Conservation (phyloP, 2,888 invertebrate genomes). For the Spisula subtruncata region DNA sequence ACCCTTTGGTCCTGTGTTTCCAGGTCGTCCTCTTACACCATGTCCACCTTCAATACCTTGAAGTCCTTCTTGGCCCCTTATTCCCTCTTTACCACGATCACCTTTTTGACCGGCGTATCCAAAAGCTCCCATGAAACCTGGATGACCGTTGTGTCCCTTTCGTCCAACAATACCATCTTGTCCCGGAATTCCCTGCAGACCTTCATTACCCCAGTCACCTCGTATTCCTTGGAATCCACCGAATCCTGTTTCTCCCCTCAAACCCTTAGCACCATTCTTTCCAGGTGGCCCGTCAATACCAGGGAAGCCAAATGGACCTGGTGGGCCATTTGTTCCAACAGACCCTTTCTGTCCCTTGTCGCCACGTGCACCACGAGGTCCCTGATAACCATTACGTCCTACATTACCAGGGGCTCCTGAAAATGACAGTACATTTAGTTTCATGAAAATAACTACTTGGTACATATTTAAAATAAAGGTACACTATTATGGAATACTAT, state of each 20-base stretch:
- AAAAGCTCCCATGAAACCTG: slow-evolving; percentile 63
- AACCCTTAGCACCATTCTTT: slow-evolving; percentile 52
- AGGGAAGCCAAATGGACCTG: slow-evolving; percentile 68
- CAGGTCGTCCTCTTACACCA: slow-evolving; percentile 62
- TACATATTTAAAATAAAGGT: background rate
- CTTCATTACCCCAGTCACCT: slow-evolving; percentile 63
- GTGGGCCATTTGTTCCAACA: slow-evolving; percentile 63
- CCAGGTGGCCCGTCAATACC: slow-evolving; percentile 68
- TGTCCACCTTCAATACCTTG: slow-evolving; percentile 59
- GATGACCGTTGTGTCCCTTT: slow-evolving; percentile 60
- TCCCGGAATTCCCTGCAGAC: slow-evolving; percentile 61
- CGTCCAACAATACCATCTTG: slow-evolving; percentile 59
- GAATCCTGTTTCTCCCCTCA: slow-evolving; percentile 62
- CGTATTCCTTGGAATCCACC: slow-evolving; percentile 63
- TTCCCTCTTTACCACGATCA: slow-evolving; percentile 51
- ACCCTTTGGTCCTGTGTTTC: slow-evolving; percentile 61
- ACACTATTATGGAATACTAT: background rate
- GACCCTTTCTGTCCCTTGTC: slow-evolving; percentile 66
- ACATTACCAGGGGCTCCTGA: slow-evolving; percentile 62
- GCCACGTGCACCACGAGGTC: slow-evolving; percentile 64
- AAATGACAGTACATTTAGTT: background rate
- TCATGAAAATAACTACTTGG: too few species aligned
- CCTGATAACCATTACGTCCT: slow-evolving; percentile 57
- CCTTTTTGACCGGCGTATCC: slow-evolving; percentile 67
- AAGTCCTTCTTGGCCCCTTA: slow-evolving; percentile 44